Base-by-base conservation (phyloP, 1,140 invertebrate species). In the Tribolium madens region DNA sequence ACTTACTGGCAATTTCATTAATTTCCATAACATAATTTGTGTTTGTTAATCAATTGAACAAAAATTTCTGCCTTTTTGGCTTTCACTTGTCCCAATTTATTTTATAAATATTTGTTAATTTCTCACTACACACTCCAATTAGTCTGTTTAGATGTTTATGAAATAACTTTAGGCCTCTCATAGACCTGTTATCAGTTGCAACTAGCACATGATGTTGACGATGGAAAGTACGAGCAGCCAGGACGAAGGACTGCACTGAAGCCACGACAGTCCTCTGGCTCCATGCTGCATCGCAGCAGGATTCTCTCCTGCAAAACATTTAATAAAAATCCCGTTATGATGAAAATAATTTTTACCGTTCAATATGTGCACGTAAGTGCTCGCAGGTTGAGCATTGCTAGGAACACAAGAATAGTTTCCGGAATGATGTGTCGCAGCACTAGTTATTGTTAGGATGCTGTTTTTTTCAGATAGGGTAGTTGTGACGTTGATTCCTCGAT, bases 351-450 rank as follows among this genome's bases (percentile, higher is more conserved):
- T 36, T 47, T 89, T 84, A 92, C 94, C 94, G 85, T 95, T 94
- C 80, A 96, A 91, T 84, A 96, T 95, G 86, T 96, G 94, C 76
- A 96, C 94, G 84, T 92, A 91, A 76, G 94, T 93, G 79, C 93
- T 94, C 71, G 93, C 94, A 0, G 94, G 92, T 53, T 94, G 91
- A 3, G 94, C 94, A 83, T 96, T 96, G 84, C 93, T 95, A 2
- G 95, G 93, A 53, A 94, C 91, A 84, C 95, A 97, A 4, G 94
- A 94, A 85, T 96, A 97, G 86, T 96, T 96, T 5, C 95, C 95
- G 6, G 94, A 94, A 81, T 97, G 94, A 6, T 90, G 88, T 6
- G 88, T 89, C 46, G 91, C 89, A 12, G 92, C 92, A 76, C 87
- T 89, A 31, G 89, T 89, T 74, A 94, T 92, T 69, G 90, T 90